Base-by-base conservation (phyloP, 2,113 vertebrate species). In the Chionodraco myersi region DNA sequence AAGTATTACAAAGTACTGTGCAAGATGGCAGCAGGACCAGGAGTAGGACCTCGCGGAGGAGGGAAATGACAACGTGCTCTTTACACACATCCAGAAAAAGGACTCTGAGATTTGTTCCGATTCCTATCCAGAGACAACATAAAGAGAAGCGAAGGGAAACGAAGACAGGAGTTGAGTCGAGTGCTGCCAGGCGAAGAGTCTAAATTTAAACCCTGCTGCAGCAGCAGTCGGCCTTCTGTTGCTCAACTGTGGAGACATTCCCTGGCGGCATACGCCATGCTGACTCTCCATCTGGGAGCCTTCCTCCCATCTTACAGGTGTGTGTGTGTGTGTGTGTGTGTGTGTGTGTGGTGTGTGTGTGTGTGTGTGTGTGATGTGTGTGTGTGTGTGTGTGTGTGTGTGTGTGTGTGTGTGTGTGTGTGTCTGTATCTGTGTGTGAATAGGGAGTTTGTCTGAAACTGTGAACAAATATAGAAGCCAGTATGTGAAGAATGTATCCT, bases 141-240 rank as follows among this genome's bases (percentile, higher is more conserved):
- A 14, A 49, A 48, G 51, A 53, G 45, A 68, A 58, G 56, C 5
- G 30, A 45, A 58, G 52, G 75, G 51, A 69, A 53, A 70, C 47
- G 0, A 48, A 66, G 49, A 66, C 67, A 52, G 54, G 44, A 64
- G 44, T 63, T 44, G 36, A 76, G 79, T 14, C 8, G 49, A 75
- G 30, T 9, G 53, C 63, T 82, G 41, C 68, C 56, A 74, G 81
- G 53, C 63, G 4, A 66, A 30, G 54, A 47, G 70, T 79, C 86
- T 89, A 89, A 85, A 88, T 87, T 82, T 90, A 90, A 87, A 78
- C 79, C 64, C 16, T 13, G 48, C 49, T 67, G 51, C 79, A 76
- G 67, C 79, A 76, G 67, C 80, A 68, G 80, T 72, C 6, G 45
- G 58, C 79, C 72, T 67, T 84, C 83, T 83, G 83, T 69, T 70